phyloP scores from a whole-genome alignment of 2,888 invertebrate genomes.

The Steinernema scapterisci region DNA sequence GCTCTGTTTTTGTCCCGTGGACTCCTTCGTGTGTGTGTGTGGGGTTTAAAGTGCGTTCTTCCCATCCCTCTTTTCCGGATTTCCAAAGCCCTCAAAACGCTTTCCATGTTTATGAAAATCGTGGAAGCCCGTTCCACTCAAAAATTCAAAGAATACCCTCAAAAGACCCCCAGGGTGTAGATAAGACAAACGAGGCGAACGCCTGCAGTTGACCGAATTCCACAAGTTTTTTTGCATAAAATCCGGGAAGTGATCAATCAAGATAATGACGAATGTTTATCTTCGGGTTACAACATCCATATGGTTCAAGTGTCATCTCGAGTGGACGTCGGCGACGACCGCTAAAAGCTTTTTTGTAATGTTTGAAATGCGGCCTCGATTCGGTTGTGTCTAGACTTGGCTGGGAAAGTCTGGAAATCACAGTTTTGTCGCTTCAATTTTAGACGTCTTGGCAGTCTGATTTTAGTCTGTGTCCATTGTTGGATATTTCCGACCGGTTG shows the following conservation, averaged over 20 bases:
- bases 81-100: too few species aligned
- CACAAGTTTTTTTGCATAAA: background rate
- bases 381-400: too few species aligned
- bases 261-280: slow-evolving; percentile 14
- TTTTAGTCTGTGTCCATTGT: too few species aligned
- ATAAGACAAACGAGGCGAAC: background rate
- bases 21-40: background rate
- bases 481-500: too few species aligned
- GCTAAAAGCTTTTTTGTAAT: background rate
- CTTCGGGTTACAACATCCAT: background rate
- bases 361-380: background rate
- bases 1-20: background rate
- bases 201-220: background rate
- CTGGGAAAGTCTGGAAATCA: too few species aligned
- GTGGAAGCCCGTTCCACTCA: too few species aligned
- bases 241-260: background rate
- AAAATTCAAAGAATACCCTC: too few species aligned
- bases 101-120: too few species aligned
- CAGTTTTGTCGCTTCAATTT: too few species aligned
- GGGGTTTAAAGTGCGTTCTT: background rate
- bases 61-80: too few species aligned
- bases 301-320: background rate
- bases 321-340: background rate
- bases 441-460: too few species aligned
- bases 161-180: too few species aligned